Conservation (phyloP, 2,888 invertebrate genomes). For the Epistrophe grossulariae region DNA sequence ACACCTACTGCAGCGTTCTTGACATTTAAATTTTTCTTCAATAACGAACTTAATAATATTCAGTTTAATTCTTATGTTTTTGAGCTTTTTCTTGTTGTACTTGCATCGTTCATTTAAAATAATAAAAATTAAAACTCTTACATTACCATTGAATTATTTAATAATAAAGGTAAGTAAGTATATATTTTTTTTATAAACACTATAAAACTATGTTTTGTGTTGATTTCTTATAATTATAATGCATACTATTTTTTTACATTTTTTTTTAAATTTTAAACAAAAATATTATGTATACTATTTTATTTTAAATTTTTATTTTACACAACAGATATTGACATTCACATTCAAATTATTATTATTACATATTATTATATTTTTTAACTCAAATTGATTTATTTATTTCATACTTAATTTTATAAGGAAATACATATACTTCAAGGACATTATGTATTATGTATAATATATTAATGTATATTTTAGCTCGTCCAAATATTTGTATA, state of each 20-base stretch:
- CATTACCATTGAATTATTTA: slow-evolving; percentile 16
- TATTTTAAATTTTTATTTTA: slow-evolving; percentile 53
- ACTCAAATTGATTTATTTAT: slow-evolving; percentile 2
- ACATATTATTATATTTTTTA: neutral
- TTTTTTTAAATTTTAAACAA: slow-evolving; percentile 2
- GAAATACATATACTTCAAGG: slow-evolving; percentile 4
- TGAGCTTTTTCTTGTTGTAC: slow-evolving; percentile 72
- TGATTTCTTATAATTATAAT: slow-evolving; percentile 17
- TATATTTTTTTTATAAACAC: slow-evolving; percentile 29
- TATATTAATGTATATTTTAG: neutral
- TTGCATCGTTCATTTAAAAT: slow-evolving; percentile 47
- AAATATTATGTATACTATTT: slow-evolving; percentile 25
- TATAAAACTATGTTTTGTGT: slow-evolving; percentile 26
- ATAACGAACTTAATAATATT: neutral
- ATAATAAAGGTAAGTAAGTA: slow-evolving; percentile 24
- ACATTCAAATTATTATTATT: slow-evolving; percentile 38
- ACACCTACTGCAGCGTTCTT: neutral
- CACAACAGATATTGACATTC: slow-evolving; percentile 67
- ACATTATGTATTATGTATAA: neutral
- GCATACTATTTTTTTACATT: neutral
- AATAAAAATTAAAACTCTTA: neutral
- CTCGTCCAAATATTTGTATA: slow-evolving; percentile 1
- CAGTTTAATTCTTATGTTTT: slow-evolving; percentile 32
- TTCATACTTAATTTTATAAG: slow-evolving; percentile 7
- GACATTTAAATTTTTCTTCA: neutral